Evolutionary conservation across 2,888 invertebrate species (phyloP).

Genomic region (Dione juno): DNA sequence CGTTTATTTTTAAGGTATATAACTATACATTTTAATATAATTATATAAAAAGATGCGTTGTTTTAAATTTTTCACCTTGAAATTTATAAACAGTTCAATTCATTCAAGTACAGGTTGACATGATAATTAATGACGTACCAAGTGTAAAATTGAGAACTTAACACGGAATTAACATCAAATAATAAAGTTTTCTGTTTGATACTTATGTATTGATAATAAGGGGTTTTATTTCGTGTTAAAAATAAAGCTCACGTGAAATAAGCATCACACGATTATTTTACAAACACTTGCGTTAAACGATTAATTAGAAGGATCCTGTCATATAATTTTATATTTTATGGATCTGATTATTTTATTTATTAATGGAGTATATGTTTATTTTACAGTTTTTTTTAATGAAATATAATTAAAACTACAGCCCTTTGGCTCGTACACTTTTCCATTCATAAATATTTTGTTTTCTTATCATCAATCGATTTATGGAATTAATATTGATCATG

Average conservation of each 20-base stretch:
- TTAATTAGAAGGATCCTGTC: slow-evolving; percentile 15
- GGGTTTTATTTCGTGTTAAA: slow-evolving; percentile 18
- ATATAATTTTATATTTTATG: no score
- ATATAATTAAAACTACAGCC: no score
- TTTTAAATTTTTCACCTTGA: slow-evolving; percentile 2
- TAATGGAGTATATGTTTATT: no score
- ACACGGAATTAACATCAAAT: neutral
- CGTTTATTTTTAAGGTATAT: neutral
- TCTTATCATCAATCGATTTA: no score
- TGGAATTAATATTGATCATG: no score
- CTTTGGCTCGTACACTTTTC: no score
- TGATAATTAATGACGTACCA: slow-evolving; percentile 1
- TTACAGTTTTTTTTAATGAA: no score
- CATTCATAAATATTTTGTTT: no score
- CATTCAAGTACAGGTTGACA: neutral
- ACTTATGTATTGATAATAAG: neutral
- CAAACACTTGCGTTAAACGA: neutral
- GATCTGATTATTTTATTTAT: no score
- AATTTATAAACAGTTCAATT: neutral
- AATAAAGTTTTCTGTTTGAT: slow-evolving; percentile 8
- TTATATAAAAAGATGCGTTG: neutral
- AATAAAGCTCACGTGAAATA: slow-evolving; percentile 14
- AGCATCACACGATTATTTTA: neutral
- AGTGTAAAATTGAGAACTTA: slow-evolving; percentile 2
- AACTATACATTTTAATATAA: neutral